Evolutionary conservation across 2,113 vertebrate genomes (phyloP).

Genomic region (Martes martes): DNA sequence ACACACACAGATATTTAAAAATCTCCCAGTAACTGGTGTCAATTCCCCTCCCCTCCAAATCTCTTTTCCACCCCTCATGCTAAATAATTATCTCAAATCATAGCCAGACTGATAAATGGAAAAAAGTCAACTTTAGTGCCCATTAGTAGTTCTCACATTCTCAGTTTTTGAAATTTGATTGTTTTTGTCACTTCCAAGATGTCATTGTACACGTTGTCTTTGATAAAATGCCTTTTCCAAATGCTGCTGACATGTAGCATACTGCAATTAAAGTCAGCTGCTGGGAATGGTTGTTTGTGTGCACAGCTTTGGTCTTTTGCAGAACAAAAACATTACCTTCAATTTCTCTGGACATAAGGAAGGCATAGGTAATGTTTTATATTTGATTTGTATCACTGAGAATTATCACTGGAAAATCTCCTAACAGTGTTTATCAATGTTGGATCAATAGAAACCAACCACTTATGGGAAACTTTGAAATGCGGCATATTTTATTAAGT

Average conservation of each 20-base stretch:
- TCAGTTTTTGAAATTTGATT: slow-evolving; percentile 33
- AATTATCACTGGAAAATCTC: neutral
- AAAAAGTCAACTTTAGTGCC: neutral
- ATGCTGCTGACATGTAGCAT: neutral
- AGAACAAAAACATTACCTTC: neutral
- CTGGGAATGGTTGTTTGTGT: neutral
- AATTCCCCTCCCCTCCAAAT: neutral
- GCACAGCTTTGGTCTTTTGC: neutral
- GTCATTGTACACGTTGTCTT: neutral
- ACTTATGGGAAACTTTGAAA: neutral
- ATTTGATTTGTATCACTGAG: neutral
- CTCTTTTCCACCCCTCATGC: neutral
- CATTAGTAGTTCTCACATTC: slow-evolving; percentile 31
- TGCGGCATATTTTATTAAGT: neutral
- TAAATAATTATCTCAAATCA: slow-evolving; percentile 27
- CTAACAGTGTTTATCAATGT: neutral
- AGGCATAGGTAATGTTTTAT: neutral
- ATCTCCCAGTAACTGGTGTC: neutral
- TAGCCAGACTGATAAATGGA: neutral
- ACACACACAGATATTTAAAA: neutral
- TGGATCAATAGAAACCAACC: neutral
- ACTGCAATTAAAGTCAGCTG: slow-evolving; percentile 6
- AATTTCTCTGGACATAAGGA: neutral
- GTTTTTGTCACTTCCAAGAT: slow-evolving; percentile 47
- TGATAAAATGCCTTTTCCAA: slow-evolving; percentile 13